Conservation (phyloP, 2,113 vertebrate species). For the Pleuronectes platessa region DNA sequence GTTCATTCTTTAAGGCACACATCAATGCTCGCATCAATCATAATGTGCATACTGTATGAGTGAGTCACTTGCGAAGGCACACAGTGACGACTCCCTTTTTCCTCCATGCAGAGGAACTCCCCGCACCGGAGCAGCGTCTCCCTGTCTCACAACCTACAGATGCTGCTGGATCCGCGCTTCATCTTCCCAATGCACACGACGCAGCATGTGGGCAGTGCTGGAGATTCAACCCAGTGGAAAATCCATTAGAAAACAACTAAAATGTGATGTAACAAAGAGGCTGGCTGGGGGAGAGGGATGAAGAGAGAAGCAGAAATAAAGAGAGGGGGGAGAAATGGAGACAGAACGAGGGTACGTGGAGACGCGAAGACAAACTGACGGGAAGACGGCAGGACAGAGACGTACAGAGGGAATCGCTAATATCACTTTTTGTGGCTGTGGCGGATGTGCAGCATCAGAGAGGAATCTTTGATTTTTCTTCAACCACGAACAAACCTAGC, state of each 20-base stretch:
- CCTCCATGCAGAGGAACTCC: slow-evolving; percentile 5
- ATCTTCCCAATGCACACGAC: slow-evolving; percentile 23
- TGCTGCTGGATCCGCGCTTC: slow-evolving; percentile 7
- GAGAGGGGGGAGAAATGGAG: neutral
- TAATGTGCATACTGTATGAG: slow-evolving; percentile 21
- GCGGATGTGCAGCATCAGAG: neutral
- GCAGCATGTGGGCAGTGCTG: slow-evolving; percentile 28
- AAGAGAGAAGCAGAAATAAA: slow-evolving; percentile 9
- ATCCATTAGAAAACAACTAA: slow-evolving; percentile 18
- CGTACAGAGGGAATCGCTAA: slow-evolving; percentile 32
- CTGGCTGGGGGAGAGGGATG: neutral
- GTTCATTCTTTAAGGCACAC: slow-evolving; percentile 17
- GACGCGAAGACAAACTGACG: too few species aligned
- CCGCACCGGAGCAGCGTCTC: slow-evolving; percentile 1
- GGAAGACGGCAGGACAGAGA: slow-evolving; percentile 1
- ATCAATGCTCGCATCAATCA: slow-evolving; percentile 9
- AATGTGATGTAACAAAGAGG: slow-evolving; percentile 33
- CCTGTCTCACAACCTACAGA: slow-evolving; percentile 10
- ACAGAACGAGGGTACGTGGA: neutral
- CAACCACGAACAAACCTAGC: slow-evolving; percentile 46
- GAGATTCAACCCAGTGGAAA: neutral
- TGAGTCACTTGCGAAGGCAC: slow-evolving; percentile 19
- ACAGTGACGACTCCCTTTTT: neutral
- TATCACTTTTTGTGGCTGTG: slow-evolving; percentile 20
- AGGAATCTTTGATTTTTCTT: slow-evolving; percentile 26